phyloP scores from a whole-genome alignment of 2,797 vertebrate genomes.

The Enteromius treurensis region DNA sequence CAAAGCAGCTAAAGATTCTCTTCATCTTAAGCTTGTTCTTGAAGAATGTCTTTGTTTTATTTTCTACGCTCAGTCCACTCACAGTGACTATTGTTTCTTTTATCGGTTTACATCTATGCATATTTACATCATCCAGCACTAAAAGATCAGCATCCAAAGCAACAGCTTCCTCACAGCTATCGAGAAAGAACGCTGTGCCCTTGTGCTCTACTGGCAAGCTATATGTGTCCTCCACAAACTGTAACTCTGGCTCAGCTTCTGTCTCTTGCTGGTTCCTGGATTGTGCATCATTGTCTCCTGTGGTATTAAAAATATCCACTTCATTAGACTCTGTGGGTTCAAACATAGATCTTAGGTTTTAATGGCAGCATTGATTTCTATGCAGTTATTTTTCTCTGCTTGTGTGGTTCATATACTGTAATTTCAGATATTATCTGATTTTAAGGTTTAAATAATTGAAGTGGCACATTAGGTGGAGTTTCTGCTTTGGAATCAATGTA shows the following conservation, averaged over 20 bases:
- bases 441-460: background rate
- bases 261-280: slow-evolving; percentile 31
- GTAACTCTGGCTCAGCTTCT: slow-evolving; percentile 17
- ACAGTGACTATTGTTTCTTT: background rate
- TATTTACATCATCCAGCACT: background rate
- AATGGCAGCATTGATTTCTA: slow-evolving; percentile 4
- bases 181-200: slow-evolving; percentile 33
- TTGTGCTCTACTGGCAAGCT: slow-evolving; percentile 36
- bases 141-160: slow-evolving; percentile 26
- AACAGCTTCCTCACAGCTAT: slow-evolving; percentile 55
- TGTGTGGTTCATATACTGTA: slow-evolving; percentile 1
- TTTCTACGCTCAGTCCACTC: background rate
- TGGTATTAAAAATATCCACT: slow-evolving; percentile 7
- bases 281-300: slow-evolving; percentile 10
- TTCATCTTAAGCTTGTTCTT: slow-evolving; percentile 24
- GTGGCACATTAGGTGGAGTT: background rate
- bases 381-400: background rate
- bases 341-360: slow-evolving; percentile 16
- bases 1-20: slow-evolving; percentile 17
- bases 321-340: background rate
- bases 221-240: background rate
- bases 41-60: background rate
- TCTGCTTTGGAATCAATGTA: background rate
- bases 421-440: slow-evolving; percentile 9
- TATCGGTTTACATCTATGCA: background rate